A percentile compares a stretch with the other conserved stretches of the same genome.
Conservation (phyloP, 2,113 vertebrate species). For the Procavia capensis region DNA sequence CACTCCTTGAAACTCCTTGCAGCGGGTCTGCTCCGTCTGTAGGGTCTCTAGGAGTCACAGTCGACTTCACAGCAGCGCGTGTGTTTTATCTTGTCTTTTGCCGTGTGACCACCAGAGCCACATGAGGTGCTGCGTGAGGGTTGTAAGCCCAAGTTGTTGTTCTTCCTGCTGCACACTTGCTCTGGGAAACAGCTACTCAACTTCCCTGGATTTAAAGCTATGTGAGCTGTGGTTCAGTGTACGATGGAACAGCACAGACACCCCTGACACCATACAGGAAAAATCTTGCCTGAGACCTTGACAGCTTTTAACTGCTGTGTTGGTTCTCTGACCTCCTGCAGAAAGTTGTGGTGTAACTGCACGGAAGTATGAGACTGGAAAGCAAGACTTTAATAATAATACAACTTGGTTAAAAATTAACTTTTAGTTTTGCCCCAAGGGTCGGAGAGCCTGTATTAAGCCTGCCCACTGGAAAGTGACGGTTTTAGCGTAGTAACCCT, state of each 20-base stretch:
- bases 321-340: conserved; percentile 8
- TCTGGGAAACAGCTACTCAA: neutral
- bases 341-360: neutral
- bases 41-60: too few relatives aligned
- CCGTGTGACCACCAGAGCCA: neutral
- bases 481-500: neutral
- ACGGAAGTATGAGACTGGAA: neutral
- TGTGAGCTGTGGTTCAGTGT: conserved; percentile 14
- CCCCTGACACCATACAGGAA: neutral
- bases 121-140: neutral
- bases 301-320: neutral
- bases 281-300: neutral
- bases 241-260: neutral
- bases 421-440: neutral
- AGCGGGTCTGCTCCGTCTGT: too few relatives aligned
- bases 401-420: conserved; percentile 14
- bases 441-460: neutral
- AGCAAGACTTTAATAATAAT: neutral
- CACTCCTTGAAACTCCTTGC: too few relatives aligned
- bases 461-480: neutral
- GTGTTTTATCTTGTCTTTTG: too few relatives aligned
- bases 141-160: neutral
- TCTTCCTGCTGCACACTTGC: neutral
- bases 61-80: too few relatives aligned
- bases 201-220: neutral